Evolutionary conservation across 2,113 vertebrate species (phyloP).

Genomic region (Antechinus flavipes): DNA sequence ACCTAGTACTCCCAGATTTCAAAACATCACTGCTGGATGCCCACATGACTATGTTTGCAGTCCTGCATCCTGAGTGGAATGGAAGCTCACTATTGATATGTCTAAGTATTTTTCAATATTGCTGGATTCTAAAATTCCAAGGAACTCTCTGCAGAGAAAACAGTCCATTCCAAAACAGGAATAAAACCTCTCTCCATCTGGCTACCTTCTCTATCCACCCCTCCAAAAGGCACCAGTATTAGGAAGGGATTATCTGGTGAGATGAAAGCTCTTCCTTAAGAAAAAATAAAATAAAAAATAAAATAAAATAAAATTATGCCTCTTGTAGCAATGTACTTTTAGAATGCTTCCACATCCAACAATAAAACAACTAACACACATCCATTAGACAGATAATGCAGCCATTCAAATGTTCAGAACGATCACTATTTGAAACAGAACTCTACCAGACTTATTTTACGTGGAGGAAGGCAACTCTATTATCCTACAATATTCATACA

Average conservation of each 20-base stretch:
- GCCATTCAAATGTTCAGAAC: background rate
- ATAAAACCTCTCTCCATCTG: background rate
- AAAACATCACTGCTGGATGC: background rate
- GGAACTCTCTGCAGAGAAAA: background rate
- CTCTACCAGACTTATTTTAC: background rate
- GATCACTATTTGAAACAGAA: background rate
- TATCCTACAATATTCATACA: background rate
- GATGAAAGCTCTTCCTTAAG: background rate
- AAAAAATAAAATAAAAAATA: background rate
- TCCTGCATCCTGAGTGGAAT: constrained; percentile 9
- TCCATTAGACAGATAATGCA: background rate
- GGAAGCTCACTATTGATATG: background rate
- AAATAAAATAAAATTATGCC: background rate
- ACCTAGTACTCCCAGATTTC: background rate
- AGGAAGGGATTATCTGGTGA: background rate
- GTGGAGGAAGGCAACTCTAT: background rate
- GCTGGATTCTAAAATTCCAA: constrained; percentile 17
- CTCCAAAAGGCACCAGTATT: background rate
- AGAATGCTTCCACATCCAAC: background rate
- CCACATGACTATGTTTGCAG: background rate
- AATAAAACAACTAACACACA: background rate
- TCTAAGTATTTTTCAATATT: constrained; percentile 10
- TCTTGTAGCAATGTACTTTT: background rate
- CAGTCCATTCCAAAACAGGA: constrained; percentile 4
- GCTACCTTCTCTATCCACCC: background rate